These are phyloP conservation scores for Micrastur ruficollis DNA, from an alignment of 2,797 vertebrate genomes.

Conservation along the genomic window DNA sequence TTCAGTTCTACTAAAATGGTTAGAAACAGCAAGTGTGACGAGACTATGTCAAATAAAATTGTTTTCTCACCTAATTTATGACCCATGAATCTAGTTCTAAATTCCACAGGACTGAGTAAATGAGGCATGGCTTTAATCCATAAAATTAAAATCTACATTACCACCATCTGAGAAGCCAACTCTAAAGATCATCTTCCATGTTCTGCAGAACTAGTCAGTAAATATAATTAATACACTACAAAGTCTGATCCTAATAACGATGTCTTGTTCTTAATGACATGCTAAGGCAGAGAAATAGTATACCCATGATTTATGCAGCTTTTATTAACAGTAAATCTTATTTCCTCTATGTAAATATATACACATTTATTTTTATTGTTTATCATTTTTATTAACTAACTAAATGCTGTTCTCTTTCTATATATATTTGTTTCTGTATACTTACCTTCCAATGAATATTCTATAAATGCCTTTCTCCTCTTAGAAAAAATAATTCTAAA, in stretches of 20 bases:
- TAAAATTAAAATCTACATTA: conserved; percentile 24
- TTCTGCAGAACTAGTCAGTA: conserved; percentile 3
- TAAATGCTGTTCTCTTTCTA: not conserved
- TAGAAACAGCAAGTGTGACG: conserved; percentile 7
- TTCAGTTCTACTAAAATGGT: not conserved
- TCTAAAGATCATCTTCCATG: conserved; percentile 1
- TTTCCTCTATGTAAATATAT: not conserved
- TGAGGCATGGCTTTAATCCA: conserved; percentile 38
- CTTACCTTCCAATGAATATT: not conserved
- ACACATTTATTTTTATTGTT: not conserved
- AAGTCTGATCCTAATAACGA: not conserved
- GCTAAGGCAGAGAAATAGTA: not conserved
- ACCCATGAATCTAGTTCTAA: not conserved
- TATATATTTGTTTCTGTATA: not conserved
- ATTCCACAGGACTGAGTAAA: not conserved
- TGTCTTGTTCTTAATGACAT: not conserved
- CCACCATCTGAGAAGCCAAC: not conserved
- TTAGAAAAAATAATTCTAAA: not conserved
- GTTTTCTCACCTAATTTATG: conserved; percentile 26
- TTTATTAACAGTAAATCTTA: not conserved
- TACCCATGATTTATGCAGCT: not conserved
- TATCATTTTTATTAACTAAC: not conserved
- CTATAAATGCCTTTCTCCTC: not conserved
- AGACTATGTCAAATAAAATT: not conserved
- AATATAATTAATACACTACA: not conserved